Base-by-base conservation (phyloP, 2,113 vertebrate species). In the Pica pica region DNA sequence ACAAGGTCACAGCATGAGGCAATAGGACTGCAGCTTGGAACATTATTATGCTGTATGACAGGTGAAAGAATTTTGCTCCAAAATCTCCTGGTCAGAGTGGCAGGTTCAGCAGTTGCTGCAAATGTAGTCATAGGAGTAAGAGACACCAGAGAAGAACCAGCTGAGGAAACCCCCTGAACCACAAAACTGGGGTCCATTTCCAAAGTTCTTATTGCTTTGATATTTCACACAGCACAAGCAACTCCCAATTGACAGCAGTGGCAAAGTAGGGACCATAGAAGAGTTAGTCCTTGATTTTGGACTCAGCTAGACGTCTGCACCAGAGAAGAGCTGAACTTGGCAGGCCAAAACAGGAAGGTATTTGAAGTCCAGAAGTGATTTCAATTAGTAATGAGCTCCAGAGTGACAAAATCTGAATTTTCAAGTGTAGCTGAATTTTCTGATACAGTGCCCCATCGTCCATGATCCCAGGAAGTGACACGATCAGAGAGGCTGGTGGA, bases 1-100 rank as follows among this genome's bases (percentile, higher is more conserved):
- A 67, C 55, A 90, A 89, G 79, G 80, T 81, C 94, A 81, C 93
- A 94, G 91, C 77, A 78, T 56, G 93, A 92, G 56, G 73, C 7
- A 11, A 63, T 7, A 78, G 18, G 83, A 86, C 83, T 87, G 68
- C 42, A 89, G 47, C 47, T 87, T 77, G 52, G 60, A 83, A 78
- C 12, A 41, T 59, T 85, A 37, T 82, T 81, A 44, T 65, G 39
- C 33, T 77, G 11, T 28, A 39, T n/a, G 67, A 64, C n/a, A 69
- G 47, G 13, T 80, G 71, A 83, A 90, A 90, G n/a, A 79, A 55
- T 80, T 83, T 56, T 83, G 21, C 50, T 83, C 55, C 30, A 74
- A 88, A 80, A 59, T 21, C 18, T 74, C 79, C 33, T 52, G 41
- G 37, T 63, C 63, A 33, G 67, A 81, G 26, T 21, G 13, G 31